phyloP scores from a whole-genome alignment of 2,113 vertebrate genomes.

The Callorhinus ursinus region DNA sequence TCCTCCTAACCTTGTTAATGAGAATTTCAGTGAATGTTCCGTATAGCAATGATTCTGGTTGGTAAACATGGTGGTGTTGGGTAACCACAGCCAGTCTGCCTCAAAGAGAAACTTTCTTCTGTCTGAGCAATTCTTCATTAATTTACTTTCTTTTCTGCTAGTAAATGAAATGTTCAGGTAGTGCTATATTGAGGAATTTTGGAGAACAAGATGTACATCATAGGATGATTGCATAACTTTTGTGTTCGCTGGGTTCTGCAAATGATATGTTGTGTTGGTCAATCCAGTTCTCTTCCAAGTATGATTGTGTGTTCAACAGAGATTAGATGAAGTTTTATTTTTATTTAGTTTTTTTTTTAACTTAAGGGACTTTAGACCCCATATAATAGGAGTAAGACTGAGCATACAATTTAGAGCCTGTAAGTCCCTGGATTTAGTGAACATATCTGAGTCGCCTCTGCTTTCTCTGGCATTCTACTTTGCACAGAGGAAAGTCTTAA shows the following conservation, averaged over 20 bases:
- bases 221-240: neutral
- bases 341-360: neutral
- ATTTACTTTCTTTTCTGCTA: conserved; percentile 11
- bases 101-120: neutral
- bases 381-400: neutral
- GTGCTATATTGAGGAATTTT: neutral
- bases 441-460: neutral
- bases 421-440: neutral
- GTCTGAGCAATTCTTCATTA: neutral
- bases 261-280: neutral
- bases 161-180: neutral
- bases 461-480: neutral
- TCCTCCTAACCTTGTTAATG: conserved; percentile 33
- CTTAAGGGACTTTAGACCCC: neutral
- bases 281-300: neutral
- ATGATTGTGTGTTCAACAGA: neutral
- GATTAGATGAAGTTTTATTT: neutral
- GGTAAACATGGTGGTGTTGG: neutral
- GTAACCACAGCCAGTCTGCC: neutral
- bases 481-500: conserved; percentile 22
- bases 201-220: neutral
- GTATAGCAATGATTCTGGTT: neutral
- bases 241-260: neutral
- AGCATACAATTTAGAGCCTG: neutral
- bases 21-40: conserved; percentile 27